phyloP scores from a whole-genome alignment of 1,140 invertebrate species.

The Drosophila fuyamai region DNA sequence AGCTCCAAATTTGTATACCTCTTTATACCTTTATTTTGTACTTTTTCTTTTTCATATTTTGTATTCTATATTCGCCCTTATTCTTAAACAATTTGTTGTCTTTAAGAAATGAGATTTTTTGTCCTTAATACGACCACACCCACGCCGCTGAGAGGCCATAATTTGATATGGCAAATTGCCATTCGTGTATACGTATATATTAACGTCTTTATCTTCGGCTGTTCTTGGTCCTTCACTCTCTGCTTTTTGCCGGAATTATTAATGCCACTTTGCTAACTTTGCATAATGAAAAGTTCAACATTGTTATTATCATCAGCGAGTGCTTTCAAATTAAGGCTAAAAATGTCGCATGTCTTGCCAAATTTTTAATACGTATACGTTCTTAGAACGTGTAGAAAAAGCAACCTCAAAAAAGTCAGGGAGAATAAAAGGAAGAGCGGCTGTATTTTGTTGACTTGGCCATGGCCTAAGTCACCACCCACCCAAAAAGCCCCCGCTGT shows the following conservation, averaged over 20 bases:
- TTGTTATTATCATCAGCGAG: conserved; percentile 39
- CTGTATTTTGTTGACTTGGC: conserved; percentile 24
- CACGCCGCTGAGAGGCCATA: conserved; percentile 24
- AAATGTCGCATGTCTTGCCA: conserved; percentile 69
- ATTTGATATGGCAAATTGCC: conserved; percentile 44
- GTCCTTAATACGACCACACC: conserved; percentile 19
- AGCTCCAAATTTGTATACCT: not conserved
- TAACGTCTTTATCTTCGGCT: conserved; percentile 35
- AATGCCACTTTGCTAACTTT: conserved; percentile 66
- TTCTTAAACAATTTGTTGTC: not conserved
- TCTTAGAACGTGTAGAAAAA: conserved; percentile 33
- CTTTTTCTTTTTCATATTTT: no score
- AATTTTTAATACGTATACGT: conserved; percentile 35
- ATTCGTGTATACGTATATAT: conserved; percentile 19
- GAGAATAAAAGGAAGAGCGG: conserved; percentile 20
- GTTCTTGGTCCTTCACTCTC: conserved; percentile 14
- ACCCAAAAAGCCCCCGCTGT: conserved; percentile 12
- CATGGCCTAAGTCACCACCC: conserved; percentile 24
- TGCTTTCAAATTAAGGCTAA: conserved; percentile 66
- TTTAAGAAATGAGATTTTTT: not conserved
- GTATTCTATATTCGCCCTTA: no score
- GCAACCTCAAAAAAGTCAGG: conserved; percentile 20
- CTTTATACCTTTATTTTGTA: not conserved
- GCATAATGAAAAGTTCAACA: conserved; percentile 70
- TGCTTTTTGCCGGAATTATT: conserved; percentile 41